phyloP scores from a whole-genome alignment of 2,113 vertebrate genomes.

The Pomatorhinus ruficollis region DNA sequence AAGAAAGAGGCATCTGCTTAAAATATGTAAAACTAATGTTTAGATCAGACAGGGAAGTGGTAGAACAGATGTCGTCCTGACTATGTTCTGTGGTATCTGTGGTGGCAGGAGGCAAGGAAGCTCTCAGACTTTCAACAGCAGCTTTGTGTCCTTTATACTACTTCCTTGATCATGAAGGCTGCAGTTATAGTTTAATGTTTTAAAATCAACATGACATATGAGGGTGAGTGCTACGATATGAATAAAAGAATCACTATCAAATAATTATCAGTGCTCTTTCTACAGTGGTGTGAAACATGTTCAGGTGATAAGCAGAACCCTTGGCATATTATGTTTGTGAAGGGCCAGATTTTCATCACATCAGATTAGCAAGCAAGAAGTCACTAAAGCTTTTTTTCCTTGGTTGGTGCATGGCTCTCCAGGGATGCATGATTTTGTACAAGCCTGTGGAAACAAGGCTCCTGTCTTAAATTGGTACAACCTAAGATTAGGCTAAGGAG shows the following conservation, averaged over 20 bases:
- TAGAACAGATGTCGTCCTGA: not conserved
- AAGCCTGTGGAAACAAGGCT: not conserved
- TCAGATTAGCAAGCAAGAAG: not conserved
- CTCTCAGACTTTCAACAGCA: not conserved
- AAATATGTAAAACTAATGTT: not conserved
- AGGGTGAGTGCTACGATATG: accelerated
- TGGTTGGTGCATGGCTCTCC: not conserved
- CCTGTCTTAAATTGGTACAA: not conserved
- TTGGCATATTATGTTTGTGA: not conserved
- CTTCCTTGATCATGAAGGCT: not conserved
- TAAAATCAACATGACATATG: not conserved
- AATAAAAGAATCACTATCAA: not conserved
- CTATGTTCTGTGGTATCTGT: not conserved
- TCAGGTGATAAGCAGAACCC: not conserved
- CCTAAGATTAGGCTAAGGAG: not conserved
- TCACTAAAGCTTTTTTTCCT: not conserved
- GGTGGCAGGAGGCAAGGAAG: not conserved
- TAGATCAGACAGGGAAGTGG: not conserved
- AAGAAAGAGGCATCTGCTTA: not conserved
- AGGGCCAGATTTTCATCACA: not conserved
- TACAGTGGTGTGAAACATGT: not conserved
- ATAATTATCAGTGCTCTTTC: not conserved
- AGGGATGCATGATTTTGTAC: not conserved
- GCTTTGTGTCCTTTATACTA: not conserved
- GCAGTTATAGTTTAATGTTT: not conserved